Evolutionary conservation across 2,888 invertebrate species (phyloP).

Genomic region (Apomyelois bistriatella): DNA sequence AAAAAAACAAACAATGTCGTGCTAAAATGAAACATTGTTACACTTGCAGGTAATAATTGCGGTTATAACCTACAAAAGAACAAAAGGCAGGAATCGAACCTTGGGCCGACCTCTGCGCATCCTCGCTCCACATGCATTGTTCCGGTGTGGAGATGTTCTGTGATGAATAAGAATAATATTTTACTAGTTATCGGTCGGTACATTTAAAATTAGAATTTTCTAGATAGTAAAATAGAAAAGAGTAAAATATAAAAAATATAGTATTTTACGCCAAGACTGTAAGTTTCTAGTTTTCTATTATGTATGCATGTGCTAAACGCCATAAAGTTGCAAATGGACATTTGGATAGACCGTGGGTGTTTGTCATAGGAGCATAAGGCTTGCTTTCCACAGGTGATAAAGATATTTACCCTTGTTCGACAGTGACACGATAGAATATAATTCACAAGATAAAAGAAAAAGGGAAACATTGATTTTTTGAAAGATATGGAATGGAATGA

Average conservation of each 20-base stretch:
- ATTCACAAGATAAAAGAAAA: no score
- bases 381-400: not conserved
- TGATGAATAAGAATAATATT: not conserved
- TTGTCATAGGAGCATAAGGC: not conserved
- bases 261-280: not conserved
- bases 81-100: constrained; percentile 66
- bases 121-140: constrained; percentile 67
- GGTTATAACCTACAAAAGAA: constrained; percentile 31
- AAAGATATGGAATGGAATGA: no score
- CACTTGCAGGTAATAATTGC: constrained; percentile 7
- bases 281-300: constrained; percentile 3
- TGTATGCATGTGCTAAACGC: not conserved
- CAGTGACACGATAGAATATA: no score
- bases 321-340: constrained; percentile 1
- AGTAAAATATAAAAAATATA: no score
- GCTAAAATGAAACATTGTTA: not conserved
- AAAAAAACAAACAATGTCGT: not conserved
- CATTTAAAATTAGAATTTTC: no score
- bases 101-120: constrained; percentile 73
- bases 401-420: no score
- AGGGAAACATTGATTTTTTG: no score
- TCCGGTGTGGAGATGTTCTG: constrained; percentile 26
- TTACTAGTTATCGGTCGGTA: no score
- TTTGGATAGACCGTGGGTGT: not conserved
- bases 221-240: no score